Base-by-base conservation (phyloP, 37 sponge, comb jelly and placozoan species). In the Amphimedon queenslandica region DNA sequence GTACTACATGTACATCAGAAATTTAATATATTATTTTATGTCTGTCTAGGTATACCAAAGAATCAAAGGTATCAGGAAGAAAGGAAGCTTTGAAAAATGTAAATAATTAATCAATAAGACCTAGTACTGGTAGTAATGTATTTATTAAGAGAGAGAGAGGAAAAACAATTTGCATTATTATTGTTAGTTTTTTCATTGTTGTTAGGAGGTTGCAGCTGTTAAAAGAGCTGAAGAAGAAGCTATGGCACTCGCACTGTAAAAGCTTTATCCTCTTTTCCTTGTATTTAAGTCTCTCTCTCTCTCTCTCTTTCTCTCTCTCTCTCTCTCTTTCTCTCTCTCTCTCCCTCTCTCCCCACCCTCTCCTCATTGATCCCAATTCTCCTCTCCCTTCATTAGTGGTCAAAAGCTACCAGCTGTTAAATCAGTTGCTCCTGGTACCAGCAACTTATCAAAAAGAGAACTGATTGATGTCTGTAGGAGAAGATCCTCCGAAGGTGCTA, bases 141-240 rank as follows among this genome's bases (percentile, higher is more conserved):
- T n/a, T n/a, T n/a, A n/a, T n/a, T n/a, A n/a, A n/a, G n/a, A n/a
- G n/a, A n/a, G n/a, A n/a, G n/a, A n/a, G n/a, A n/a, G n/a, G n/a
- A n/a, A n/a, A n/a, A n/a, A n/a, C n/a, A n/a, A n/a, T n/a, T n/a
- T n/a, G n/a, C n/a, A n/a, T n/a, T n/a, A n/a, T n/a, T n/a, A 68
- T 67, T 39, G 66, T 80, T 35, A 55, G 53, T 4, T 58, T 56
- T 29, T 83, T 73, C 32, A 72, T 69, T 33, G 53, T 53, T 53
- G 51, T 35, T 36, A 96, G 93, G 88, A 96, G 74, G 8, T 86
- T 43, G 79, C 86, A 63, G 79, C 95, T 63, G 70, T 96, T 53
- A 86, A 89, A 81, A 77, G 65, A 25, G 80, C 90, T 5, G 87
- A 84, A 61, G 88, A 92, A n/a, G 85, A 87, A 73, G 88, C 92